Evolutionary conservation across 2,113 vertebrate genomes (phyloP), one percentile per base, ranked within the genome.

Genomic region (Pagrus major): DNA sequence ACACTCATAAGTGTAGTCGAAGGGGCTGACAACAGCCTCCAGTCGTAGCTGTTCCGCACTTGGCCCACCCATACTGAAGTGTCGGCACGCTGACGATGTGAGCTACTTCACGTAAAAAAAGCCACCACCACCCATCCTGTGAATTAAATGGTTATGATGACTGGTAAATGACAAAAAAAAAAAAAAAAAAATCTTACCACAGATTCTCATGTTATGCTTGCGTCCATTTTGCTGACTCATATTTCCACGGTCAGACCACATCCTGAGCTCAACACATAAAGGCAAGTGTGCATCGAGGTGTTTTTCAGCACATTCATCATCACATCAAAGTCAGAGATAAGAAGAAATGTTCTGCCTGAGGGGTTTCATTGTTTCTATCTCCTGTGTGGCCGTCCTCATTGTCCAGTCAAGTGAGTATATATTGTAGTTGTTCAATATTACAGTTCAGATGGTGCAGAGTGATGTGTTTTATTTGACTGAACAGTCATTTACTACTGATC

Each of bases 261-360:
- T 93, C 92, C 88, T 66, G 33, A 75, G 20, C 2, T 25, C 0
- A 51, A 56, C n/a, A 80, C 18, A 88, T 86, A 88, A 88, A 83
- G 18, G 29, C 14, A 1, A 18, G 29, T 7, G 25, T 60, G 65
- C 71, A 46, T 37, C 3, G 2, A 55, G 6, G 49, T 68, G 67
- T 59, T n/a, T 39, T 73, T 81, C 39, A 84, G n/a, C n/a, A 2
- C 25, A n/a, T 42, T 59, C 5, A 42, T 0, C 31, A 44, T 63
- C 10, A 69, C 18, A 55, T 54, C 72, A 75, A 56, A 81, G 52
- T 67, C 1, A 20, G 2, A 46, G 31, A 72, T 0, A 42, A 55
- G 76, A 56, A 41, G 65, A 85, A 9, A 93, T 92, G 91, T 65
- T 65, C 4, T 12, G 1, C 23, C 63, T 5, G 3, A 47, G 5